Conservation (phyloP, 2,113 vertebrate species). For the Rostratula benghalensis region DNA sequence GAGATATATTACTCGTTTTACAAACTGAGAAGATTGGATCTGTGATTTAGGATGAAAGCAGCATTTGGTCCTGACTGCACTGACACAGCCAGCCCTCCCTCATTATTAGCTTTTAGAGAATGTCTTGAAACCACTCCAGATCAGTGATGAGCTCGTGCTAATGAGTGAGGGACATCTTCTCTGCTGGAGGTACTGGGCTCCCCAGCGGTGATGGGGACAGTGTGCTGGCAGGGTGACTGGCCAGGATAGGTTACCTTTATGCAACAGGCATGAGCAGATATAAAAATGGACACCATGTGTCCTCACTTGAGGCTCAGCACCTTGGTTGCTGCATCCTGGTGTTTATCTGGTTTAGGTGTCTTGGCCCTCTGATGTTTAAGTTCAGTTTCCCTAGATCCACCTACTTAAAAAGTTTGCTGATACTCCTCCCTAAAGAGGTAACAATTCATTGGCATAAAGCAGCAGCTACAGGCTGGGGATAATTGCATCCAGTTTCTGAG, state of each 20-base stretch:
- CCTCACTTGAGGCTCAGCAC: not conserved
- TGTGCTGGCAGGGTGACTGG: not conserved
- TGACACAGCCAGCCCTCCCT: not conserved
- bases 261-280: not conserved
- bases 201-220: accelerated
- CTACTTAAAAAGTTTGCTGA: not conserved
- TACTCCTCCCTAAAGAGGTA: not conserved
- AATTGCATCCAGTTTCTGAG: not conserved
- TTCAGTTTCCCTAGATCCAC: not conserved
- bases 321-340: not conserved
- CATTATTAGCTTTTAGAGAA: not conserved
- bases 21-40: not conserved
- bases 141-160: not conserved
- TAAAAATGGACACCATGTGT: not conserved
- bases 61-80: not conserved
- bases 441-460: not conserved
- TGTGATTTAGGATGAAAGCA: not conserved
- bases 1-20: not conserved
- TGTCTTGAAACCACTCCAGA: not conserved
- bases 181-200: not conserved
- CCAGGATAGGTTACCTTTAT: not conserved
- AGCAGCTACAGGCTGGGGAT: not conserved
- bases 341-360: not conserved
- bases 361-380: not conserved
- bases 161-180: not conserved